phyloP scores from a whole-genome alignment of 1,140 invertebrate genomes.

The Oryctes rhinoceros region DNA sequence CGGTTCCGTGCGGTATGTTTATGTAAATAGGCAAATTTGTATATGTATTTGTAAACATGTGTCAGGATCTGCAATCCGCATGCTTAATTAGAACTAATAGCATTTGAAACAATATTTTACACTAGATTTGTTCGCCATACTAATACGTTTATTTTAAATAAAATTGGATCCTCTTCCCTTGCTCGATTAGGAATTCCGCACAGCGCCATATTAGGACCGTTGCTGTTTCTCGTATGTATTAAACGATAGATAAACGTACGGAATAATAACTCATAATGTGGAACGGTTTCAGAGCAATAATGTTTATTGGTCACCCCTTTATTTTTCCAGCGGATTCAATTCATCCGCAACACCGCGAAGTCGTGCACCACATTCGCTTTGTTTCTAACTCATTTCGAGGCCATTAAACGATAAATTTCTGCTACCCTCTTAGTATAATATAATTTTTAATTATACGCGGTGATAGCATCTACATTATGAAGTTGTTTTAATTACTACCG shows the following conservation, averaged over 20 bases:
- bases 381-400: not conserved
- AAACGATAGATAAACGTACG: too few species aligned
- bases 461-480: constrained; percentile 22
- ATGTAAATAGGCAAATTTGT: not conserved
- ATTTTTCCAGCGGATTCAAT: not conserved
- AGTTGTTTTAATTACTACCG: constrained; percentile 10
- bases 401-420: constrained; percentile 7
- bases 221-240: too few species aligned
- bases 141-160: too few species aligned
- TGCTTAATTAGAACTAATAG: not conserved
- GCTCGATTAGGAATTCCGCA: too few species aligned
- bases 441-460: constrained; percentile 22
- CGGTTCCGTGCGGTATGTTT: not conserved
- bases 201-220: too few species aligned
- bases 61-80: not conserved
- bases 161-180: too few species aligned
- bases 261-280: too few species aligned
- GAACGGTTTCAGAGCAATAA: too few species aligned
- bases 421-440: constrained; percentile 5
- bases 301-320: not conserved
- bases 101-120: not conserved
- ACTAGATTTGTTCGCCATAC: not conserved
- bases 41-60: too few species aligned
- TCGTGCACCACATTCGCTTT: constrained; percentile 17
- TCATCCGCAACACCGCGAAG: not conserved